A percentile compares a stretch with the other conserved stretches of the same genome.
Evolutionary conservation across 1,140 invertebrate genomes (phyloP).

Genomic region (Drosophila setifemur): DNA sequence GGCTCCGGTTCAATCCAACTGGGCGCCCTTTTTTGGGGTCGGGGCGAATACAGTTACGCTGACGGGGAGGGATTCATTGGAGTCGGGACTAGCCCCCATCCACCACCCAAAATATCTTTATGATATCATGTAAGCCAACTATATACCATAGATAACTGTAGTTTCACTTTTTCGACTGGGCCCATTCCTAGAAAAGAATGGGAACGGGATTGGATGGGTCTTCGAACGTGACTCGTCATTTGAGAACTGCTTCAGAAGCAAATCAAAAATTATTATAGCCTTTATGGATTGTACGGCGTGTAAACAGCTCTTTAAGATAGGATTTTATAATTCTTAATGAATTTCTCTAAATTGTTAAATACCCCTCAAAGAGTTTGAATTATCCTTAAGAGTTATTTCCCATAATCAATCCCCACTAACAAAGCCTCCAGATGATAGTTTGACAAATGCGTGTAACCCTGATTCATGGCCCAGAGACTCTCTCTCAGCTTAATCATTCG

Average conservation of each 20-base stretch:
- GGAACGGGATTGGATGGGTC: conserved; percentile 29
- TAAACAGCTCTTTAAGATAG: too few species aligned
- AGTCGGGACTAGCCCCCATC: conserved; percentile 10
- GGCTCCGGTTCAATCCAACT: conserved; percentile 18
- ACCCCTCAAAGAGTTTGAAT: too few species aligned
- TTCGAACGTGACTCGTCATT: conserved; percentile 45
- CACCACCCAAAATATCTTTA: conserved; percentile 34
- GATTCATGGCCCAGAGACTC: conserved; percentile 42
- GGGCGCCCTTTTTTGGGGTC: conserved; percentile 47
- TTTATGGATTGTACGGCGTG: too few species aligned
- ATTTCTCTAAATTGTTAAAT: too few species aligned
- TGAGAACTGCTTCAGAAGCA: too few species aligned
- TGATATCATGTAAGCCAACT: conserved; percentile 72
- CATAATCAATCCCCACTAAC: neutral
- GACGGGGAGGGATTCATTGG: conserved; percentile 30
- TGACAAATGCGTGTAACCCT: conserved; percentile 36
- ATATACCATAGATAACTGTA: conserved; percentile 67
- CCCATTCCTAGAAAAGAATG: conserved; percentile 59
- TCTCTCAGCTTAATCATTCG: conserved; percentile 25
- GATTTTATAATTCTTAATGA: too few species aligned
- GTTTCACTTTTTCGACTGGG: conserved; percentile 66
- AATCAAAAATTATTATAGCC: too few species aligned
- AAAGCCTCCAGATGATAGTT: neutral
- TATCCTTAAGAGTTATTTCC: too few species aligned
- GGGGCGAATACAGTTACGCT: conserved; percentile 55